Evolutionary conservation across 23 tunicate genomes (phyloP), one percentile per base, ranked within the genome.

Genomic region (Trididemnum clinides): DNA sequence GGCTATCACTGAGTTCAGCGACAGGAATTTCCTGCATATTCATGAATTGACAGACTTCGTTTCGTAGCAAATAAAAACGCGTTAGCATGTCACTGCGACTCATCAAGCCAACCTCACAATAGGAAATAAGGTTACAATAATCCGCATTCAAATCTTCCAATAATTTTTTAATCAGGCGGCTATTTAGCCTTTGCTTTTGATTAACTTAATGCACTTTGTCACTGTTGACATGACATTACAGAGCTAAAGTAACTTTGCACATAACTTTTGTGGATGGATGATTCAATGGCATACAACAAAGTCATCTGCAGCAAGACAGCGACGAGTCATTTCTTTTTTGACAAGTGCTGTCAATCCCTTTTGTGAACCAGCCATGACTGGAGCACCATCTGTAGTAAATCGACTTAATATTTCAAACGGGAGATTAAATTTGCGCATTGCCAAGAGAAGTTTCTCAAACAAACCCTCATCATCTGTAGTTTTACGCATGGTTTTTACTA

Each of bases 341-440:
- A 88, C 57, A 49, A 88, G 87, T 72, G 87, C 58, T 34, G 84
- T 81, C 29, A 82, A 50, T 30, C 92, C 92, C 59, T 72, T 81
- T 78, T 88, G 82, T 82, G 78, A 78, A 71, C 90, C 92, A 36
- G 71, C 82, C 92, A 88, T 88, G 78, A 82, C 91, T 80, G 91
- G 86, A 77, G 86, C 91, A 80, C 91, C 86, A 73, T 86, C 77
- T 75, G 90, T 86, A 34, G 90, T 85, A 84, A 84, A 30, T 21
- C 88, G 50, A 84, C 88, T 71, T 32, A 86, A 77, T 29, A 31
- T 87, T 57, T 86, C 83, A 57, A 59, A 86, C 49, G 89, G 77
- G 20, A 86, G 84, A 75, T 75, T 87, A 80, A 78, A 87, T 80
- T 87, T 87, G 65, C 78, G 51, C 78, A 79, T 66, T 79, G 90